Evolutionary conservation across 2,888 invertebrate genomes (phyloP).

Genomic region (Ophioninae sp.): DNA sequence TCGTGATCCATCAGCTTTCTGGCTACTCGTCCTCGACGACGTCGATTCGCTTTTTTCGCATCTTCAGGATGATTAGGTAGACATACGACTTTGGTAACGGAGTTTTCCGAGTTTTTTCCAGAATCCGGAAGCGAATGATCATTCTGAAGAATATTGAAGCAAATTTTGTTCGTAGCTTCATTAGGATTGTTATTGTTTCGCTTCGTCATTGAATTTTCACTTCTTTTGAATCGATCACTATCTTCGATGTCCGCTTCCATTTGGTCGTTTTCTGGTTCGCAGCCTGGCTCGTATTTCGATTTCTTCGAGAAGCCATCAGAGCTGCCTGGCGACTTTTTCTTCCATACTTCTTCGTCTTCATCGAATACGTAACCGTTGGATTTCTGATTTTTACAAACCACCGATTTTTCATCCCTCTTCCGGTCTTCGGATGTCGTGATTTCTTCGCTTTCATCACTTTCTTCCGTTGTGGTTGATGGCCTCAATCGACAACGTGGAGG

Average conservation of each 20-base stretch:
- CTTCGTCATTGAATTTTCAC: background rate
- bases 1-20: conserved; percentile 63
- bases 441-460: background rate
- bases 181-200: conserved; percentile 26
- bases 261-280: conserved; percentile 15
- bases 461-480: background rate
- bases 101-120: conserved; percentile 38
- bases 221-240: background rate
- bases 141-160: conserved; percentile 63
- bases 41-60: background rate
- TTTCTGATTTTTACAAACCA: background rate
- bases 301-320: conserved; percentile 17
- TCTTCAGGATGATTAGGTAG: conserved; percentile 51
- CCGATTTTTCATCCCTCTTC: conserved; percentile 1
- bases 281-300: conserved; percentile 42
- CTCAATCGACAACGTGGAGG: conserved; percentile 26
- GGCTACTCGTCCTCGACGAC: conserved; percentile 41
- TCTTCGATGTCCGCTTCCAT: background rate
- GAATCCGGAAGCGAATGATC: conserved; percentile 30
- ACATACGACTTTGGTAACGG: conserved; percentile 58
- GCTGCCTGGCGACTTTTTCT: conserved; percentile 52
- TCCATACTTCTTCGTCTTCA: conserved; percentile 65
- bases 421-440: background rate
- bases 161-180: conserved; percentile 64
- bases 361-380: conserved; percentile 57